Conservation (phyloP, 2,888 invertebrate genomes). For the Agrochola macilenta region DNA sequence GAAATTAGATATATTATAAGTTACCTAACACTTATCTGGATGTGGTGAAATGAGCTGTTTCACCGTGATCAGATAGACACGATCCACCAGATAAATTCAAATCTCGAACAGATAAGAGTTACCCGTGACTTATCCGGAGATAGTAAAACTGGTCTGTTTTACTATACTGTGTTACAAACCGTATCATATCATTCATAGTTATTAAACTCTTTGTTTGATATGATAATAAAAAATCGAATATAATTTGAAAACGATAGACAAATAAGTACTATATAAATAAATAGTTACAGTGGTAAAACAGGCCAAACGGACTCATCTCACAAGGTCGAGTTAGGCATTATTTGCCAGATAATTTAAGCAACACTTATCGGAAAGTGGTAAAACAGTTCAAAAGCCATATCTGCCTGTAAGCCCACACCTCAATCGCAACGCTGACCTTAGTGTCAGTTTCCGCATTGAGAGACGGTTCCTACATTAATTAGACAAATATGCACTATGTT, state of each 20-base stretch:
- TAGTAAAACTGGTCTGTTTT: not conserved
- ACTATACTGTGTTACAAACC: not conserved
- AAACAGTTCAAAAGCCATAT: not conserved
- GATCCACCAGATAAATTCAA: not conserved
- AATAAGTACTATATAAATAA: not conserved
- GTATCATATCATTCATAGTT: not conserved
- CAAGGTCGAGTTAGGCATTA: not conserved
- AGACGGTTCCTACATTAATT: not conserved
- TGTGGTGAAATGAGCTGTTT: not conserved
- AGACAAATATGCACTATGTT: slow-evolving; percentile 4
- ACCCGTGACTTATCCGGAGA: not conserved
- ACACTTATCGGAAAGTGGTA: not conserved
- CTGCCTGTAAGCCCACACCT: not conserved
- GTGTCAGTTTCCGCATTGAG: not conserved
- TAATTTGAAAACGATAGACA: not conserved
- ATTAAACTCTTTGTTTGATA: not conserved
- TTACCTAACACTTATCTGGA: not conserved
- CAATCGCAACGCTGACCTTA: not conserved
- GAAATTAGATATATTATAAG: not conserved
- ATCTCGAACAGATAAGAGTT: not conserved
- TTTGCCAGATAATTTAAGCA: not conserved
- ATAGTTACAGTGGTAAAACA: not conserved
- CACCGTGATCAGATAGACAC: not conserved
- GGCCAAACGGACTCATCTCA: not conserved
- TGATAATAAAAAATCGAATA: not conserved